Evolutionary conservation across 2,888 invertebrate species (phyloP), one percentile per base, ranked within the genome.

Genomic region (Ophonus ardosiacus): DNA sequence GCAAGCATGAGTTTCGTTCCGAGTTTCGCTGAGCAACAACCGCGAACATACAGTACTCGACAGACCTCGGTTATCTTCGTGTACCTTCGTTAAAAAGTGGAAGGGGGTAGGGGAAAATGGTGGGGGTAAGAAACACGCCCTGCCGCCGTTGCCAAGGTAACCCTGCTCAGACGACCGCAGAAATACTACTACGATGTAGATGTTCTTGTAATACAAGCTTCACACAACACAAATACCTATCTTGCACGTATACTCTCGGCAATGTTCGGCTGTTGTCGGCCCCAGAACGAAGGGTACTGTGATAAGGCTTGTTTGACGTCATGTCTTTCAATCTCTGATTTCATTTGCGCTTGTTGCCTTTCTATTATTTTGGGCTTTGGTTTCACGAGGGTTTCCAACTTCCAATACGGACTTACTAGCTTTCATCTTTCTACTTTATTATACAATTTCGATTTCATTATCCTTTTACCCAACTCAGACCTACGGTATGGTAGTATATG

Each of bases 131-230:
- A 86, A 85, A 86, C 86, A 71, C 82, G 57, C 82, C 82, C 86
- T 79, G 61, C 80, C 38, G 15, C 56, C 79, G 51, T 76, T 84
- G 68, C 61, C 91, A 90, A 91, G 90, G 91, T 88, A 89, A 91
- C 91, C 90, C 90, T 90, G 84, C 90, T 90, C 89, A 88, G 88
- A 88, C 89, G 90, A 91, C 91, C 91, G 90, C 91, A 91, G 91
- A 90, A 91, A 91, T 90, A 91, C 90, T 91, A 74, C 59, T 84
- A 78, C 56, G 63, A 78, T 84, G 78, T 84, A 84, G 84, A 84
- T 84, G 84, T 78, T 65, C 78, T 74, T 84, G 84, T 84, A 78
- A 84, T 84, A 84, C 84, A 84, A 84, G 76, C 61, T 84, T 84
- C 78, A 84, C 84, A 63, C 63, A 63, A 84, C 78, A 84, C 78